A percentile compares a stretch with the other conserved stretches of the same genome.
These are phyloP conservation scores for Branchinecta sandiegonensis DNA, from an alignment of 2,888 invertebrate genomes.

Conservation along the genomic window DNA sequence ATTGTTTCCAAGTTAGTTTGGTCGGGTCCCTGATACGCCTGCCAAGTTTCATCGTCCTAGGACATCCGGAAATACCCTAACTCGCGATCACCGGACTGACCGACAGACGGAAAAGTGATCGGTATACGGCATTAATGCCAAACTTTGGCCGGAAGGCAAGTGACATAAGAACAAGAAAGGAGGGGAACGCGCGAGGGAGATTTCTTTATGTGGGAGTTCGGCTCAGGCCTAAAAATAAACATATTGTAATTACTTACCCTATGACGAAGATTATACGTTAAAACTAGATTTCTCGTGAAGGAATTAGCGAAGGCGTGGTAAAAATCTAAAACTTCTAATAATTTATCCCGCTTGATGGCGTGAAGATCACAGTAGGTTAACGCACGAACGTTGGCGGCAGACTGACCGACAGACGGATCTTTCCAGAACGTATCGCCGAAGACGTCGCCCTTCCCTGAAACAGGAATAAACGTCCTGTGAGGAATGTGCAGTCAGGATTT, in stretches of 20 bases:
- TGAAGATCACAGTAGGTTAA: constrained; percentile 99
- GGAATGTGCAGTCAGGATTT: no score
- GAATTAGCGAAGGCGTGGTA: constrained; percentile 99
- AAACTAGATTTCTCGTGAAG: constrained; percentile 89
- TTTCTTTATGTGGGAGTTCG: constrained; percentile 18
- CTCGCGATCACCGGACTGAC: no score
- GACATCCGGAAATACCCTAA: no score
- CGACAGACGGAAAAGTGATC: no score
- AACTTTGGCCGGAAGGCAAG: no score
- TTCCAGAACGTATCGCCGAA: constrained; percentile 99
- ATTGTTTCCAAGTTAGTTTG: no score
- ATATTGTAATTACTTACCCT: constrained; percentile 49
- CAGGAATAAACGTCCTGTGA: constrained; percentile 19
- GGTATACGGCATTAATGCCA: no score
- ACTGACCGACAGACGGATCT: constrained; percentile 88
- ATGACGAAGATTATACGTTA: constrained; percentile 95
- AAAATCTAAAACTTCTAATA: constrained; percentile 92
- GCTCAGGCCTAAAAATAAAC: constrained; percentile 14
- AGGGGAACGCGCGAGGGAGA: constrained; percentile 3
- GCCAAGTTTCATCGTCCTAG: no score
- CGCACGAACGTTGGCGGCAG: constrained; percentile 96
- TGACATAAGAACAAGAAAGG: constrained; percentile 21
- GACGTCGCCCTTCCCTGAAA: constrained; percentile 88
- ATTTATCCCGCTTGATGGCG: constrained; percentile 77
- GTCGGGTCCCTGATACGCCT: no score